Conservation (phyloP, 1,140 invertebrate genomes). For the Leguminivora glycinivorella region DNA sequence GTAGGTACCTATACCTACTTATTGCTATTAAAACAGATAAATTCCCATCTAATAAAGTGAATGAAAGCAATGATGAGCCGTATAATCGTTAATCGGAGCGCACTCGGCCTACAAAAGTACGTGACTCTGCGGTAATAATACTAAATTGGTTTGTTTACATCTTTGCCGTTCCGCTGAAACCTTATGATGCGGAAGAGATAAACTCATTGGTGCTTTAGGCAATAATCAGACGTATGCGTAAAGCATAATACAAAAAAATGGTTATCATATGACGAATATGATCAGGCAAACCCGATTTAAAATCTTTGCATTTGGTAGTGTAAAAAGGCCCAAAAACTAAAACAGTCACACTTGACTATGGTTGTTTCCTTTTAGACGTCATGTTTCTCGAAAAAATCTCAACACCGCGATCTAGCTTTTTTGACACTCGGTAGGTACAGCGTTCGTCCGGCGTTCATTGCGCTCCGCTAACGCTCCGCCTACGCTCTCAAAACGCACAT, state of each 20-base stretch:
- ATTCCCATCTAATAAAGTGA: background rate
- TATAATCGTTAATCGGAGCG: background rate
- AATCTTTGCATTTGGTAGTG: too few relatives aligned
- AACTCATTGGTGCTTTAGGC: background rate
- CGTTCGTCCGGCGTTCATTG: too few relatives aligned
- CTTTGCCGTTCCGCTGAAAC: background rate
- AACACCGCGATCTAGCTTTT: too few relatives aligned
- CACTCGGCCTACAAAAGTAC: background rate
- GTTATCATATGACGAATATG: background rate
- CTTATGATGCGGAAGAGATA: conserved; percentile 5
- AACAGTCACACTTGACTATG: too few relatives aligned
- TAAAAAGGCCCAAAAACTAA: too few relatives aligned
- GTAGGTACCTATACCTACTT: too few relatives aligned
- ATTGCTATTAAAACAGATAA: background rate
- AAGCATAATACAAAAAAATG: background rate
- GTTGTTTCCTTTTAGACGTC: too few relatives aligned
- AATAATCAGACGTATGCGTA: background rate
- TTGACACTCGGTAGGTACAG: too few relatives aligned
- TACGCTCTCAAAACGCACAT: too few relatives aligned
- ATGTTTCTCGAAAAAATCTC: too few relatives aligned
- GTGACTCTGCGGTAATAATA: background rate
- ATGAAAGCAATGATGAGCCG: background rate
- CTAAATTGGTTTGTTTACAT: conserved; percentile 1
- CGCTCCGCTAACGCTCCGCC: too few relatives aligned
- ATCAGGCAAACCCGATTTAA: too few relatives aligned